Conservation (phyloP, 2,797 vertebrate genomes). For the Sciurus vulgaris region DNA sequence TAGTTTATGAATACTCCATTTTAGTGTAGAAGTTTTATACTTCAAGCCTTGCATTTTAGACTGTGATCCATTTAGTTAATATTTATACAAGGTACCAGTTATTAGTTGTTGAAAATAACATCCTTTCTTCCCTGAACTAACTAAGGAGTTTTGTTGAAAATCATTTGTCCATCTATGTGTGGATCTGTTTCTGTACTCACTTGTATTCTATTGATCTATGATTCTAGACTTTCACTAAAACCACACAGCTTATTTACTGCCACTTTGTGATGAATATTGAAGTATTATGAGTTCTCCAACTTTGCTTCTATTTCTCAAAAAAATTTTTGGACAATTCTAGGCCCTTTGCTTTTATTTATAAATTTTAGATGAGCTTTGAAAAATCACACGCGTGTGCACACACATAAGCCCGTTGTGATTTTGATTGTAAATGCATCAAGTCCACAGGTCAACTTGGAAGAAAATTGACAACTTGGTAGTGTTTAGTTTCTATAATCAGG, state of each 20-base stretch:
- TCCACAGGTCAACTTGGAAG: neutral
- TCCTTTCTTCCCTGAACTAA: neutral
- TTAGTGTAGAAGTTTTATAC: neutral
- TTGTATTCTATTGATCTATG: neutral
- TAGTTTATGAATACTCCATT: neutral
- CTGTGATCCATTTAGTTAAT: neutral
- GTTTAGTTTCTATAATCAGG: neutral
- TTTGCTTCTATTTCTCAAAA: neutral
- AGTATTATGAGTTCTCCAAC: neutral
- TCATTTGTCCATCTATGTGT: neutral
- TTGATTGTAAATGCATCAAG: neutral
- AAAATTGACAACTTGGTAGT: neutral
- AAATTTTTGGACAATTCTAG: neutral
- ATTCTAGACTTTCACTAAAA: neutral
- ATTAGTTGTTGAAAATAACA: neutral
- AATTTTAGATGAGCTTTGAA: constrained; percentile 40
- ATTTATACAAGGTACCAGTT: neutral
- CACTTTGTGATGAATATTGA: neutral
- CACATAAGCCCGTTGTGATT: neutral
- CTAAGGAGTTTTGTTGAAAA: neutral
- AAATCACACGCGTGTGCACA: neutral
- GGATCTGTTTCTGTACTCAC: neutral
- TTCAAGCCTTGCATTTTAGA: neutral
- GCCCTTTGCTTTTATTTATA: constrained; percentile 13
- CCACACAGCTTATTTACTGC: neutral